phyloP scores from a whole-genome alignment of 2,797 vertebrate species.

The Bucorvus abyssinicus region DNA sequence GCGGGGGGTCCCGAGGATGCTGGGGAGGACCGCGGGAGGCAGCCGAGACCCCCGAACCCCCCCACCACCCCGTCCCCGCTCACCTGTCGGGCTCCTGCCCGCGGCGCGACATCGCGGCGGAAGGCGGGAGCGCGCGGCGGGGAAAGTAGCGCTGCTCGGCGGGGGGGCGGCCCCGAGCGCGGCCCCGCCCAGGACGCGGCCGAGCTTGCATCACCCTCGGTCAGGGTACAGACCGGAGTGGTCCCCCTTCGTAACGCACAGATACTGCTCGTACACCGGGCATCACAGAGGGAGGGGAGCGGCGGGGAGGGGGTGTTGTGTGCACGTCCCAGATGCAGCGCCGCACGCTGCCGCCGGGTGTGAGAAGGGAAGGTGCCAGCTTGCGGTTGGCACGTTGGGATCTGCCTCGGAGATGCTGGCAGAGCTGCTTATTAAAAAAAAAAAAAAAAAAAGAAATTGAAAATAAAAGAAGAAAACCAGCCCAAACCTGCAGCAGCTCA shows the following conservation, averaged over 20 bases:
- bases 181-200: too few relatives aligned
- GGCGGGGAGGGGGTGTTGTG: too few relatives aligned
- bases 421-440: background rate
- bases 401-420: background rate
- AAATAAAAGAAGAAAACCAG: background rate
- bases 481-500: background rate
- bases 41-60: too few relatives aligned
- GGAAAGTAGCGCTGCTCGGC: background rate
- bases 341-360: fast-evolving
- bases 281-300: too few relatives aligned
- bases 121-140: background rate
- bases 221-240: too few relatives aligned
- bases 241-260: too few relatives aligned
- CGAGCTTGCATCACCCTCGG: too few relatives aligned
- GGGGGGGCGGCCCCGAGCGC: too few relatives aligned
- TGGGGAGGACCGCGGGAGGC: too few relatives aligned
- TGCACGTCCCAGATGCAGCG: background rate
- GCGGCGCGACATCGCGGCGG: background rate
- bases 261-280: too few relatives aligned
- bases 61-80: background rate
- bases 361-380: background rate
- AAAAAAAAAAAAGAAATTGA: too few relatives aligned
- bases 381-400: fast-evolving
- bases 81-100: background rate
- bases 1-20: background rate